Conservation (phyloP, 64 coral and sea anemone species). For the Stichodactyla helianthus region DNA sequence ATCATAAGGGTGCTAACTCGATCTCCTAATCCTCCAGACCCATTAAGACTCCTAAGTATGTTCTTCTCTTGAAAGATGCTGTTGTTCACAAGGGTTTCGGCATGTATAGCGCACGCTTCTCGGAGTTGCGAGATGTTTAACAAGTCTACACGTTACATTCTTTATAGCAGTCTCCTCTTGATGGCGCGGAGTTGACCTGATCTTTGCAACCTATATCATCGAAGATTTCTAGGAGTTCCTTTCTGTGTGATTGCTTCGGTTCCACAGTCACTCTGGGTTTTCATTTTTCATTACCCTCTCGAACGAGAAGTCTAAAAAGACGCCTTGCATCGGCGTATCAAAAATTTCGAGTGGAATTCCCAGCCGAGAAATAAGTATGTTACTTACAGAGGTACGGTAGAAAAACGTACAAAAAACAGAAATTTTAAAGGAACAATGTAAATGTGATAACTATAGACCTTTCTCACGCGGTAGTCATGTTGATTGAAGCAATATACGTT, state of each 20-base stretch:
- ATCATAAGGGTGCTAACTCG: slow-evolving; percentile 12
- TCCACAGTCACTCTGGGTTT: neutral
- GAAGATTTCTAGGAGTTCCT: neutral
- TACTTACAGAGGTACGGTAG: too few species aligned
- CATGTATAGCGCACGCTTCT: neutral
- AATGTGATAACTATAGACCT: too few species aligned
- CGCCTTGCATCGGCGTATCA: too few species aligned
- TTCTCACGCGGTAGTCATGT: too few species aligned
- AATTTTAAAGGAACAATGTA: too few species aligned
- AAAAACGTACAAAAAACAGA: too few species aligned
- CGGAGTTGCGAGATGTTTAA: neutral
- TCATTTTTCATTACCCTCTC: too few species aligned
- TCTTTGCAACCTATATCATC: neutral
- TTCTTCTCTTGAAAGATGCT: neutral
- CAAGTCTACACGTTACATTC: neutral
- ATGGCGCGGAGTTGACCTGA: neutral
- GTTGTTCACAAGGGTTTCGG: slow-evolving; percentile 3
- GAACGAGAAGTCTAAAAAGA: too few species aligned
- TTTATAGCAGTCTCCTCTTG: neutral
- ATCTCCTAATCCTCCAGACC: neutral
- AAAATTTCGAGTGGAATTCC: too few species aligned
- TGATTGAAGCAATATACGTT: too few species aligned
- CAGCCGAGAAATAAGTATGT: too few species aligned
- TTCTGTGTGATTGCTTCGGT: neutral
- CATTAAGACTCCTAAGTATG: neutral